These are phyloP conservation scores for Philotrypesis tridentata DNA, from an alignment of 1,140 invertebrate species.

Conservation along the genomic window DNA sequence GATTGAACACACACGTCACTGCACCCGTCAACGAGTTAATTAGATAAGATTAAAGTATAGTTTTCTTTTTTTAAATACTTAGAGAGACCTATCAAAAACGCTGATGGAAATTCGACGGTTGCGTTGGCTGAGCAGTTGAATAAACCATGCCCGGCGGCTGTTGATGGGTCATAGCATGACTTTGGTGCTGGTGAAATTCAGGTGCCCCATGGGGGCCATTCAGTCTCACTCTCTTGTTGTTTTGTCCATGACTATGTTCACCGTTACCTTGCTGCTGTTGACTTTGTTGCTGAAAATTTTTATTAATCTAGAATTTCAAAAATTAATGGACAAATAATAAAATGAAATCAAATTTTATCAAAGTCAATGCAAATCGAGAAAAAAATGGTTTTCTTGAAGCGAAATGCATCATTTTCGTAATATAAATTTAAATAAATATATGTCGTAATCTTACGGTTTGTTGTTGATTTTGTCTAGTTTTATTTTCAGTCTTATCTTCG, in stretches of 20 bases:
- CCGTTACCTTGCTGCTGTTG: slow-evolving; percentile 72
- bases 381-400: slow-evolving; percentile 30
- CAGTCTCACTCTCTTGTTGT: slow-evolving; percentile 74
- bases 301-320: slow-evolving; percentile 43
- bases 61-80: slow-evolving; percentile 25
- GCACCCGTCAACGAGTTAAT: slow-evolving; percentile 29
- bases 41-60: slow-evolving; percentile 24
- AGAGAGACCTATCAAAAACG: slow-evolving; percentile 62
- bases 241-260: slow-evolving; percentile 74
- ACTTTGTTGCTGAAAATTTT: slow-evolving; percentile 68
- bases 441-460: slow-evolving; percentile 70
- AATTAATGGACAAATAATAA: slow-evolving; percentile 13
- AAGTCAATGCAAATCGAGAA: slow-evolving; percentile 40
- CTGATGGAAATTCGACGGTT: slow-evolving; percentile 71
- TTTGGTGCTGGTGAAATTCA: slow-evolving; percentile 72
- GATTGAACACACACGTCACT: slow-evolving; percentile 36
- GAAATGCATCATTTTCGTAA: slow-evolving; percentile 38
- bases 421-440: slow-evolving; percentile 1
- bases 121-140: slow-evolving; percentile 69
- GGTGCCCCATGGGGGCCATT: slow-evolving; percentile 73
- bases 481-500: slow-evolving; percentile 94
- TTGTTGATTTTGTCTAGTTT: slow-evolving; percentile 85
- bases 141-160: slow-evolving; percentile 72
- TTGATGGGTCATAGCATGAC: slow-evolving; percentile 71
- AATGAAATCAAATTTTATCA: slow-evolving; percentile 31